Evolutionary conservation across 2,113 vertebrate species (phyloP).

Genomic region (Recurvirostra avosetta): DNA sequence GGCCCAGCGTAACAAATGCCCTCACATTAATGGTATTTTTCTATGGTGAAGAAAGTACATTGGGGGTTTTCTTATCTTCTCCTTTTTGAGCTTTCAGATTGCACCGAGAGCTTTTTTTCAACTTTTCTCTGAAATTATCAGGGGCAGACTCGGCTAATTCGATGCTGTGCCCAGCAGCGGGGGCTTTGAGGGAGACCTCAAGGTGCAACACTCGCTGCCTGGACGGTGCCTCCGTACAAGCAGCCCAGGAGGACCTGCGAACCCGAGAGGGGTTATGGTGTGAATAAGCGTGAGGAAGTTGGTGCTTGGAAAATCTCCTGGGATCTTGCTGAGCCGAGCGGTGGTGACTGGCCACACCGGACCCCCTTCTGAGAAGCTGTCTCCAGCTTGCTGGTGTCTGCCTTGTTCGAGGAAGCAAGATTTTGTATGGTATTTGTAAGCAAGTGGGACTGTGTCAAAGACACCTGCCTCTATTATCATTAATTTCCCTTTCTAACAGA

Average conservation of each 20-base stretch:
- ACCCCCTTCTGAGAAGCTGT: not conserved
- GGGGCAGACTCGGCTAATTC: not conserved
- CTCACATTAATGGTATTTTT: not conserved
- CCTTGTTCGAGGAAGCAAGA: not conserved
- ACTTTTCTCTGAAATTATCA: not conserved
- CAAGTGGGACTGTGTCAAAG: not conserved
- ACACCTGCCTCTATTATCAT: not conserved
- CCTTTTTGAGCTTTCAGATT: not conserved
- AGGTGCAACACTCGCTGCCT: not conserved
- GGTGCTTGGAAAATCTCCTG: not conserved
- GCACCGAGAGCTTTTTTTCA: not conserved
- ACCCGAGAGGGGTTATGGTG: fast-evolving
- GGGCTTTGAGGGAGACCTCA: not conserved
- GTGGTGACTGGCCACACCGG: fast-evolving
- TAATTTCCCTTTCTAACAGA: not conserved
- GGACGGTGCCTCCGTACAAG: not conserved
- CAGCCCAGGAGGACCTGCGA: not conserved
- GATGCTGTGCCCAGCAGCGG: fast-evolving
- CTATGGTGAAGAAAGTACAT: not conserved
- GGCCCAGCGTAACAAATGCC: not conserved
- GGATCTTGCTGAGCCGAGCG: fast-evolving
- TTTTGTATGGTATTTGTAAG: not conserved
- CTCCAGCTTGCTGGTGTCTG: not conserved
- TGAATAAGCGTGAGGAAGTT: not conserved
- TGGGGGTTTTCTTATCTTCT: not conserved